Conservation (phyloP, 2,797 vertebrate species). For the Erethizon dorsatum region DNA sequence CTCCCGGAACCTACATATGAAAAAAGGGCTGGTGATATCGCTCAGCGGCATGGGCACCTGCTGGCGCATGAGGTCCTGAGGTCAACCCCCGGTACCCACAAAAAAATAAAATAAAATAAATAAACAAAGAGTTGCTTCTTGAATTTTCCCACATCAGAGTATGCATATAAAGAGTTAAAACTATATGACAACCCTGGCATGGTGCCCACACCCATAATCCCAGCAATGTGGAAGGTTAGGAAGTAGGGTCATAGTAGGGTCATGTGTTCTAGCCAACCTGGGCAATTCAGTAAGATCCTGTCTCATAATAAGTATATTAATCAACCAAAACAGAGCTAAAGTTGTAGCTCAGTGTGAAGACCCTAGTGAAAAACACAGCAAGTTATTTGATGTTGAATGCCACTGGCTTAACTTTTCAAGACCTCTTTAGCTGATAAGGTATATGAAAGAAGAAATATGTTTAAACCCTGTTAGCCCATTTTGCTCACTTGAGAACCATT, state of each 20-base stretch:
- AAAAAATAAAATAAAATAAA: no score
- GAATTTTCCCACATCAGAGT: not conserved
- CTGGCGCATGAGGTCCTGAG: no score
- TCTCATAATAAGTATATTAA: not conserved
- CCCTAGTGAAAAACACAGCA: not conserved
- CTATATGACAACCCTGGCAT: not conserved
- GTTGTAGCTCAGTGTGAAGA: not conserved
- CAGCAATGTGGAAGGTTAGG: not conserved
- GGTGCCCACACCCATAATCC: not conserved
- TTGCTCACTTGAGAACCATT: not conserved
- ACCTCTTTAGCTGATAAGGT: not conserved
- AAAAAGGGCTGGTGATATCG: no score
- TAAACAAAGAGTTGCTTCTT: not conserved
- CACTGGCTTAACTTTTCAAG: not conserved
- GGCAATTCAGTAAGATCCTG: not conserved
- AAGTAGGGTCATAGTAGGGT: not conserved
- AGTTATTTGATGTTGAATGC: not conserved
- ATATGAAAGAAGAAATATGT: not conserved
- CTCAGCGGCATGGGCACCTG: no score
- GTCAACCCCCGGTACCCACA: no score
- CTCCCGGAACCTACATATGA: no score
- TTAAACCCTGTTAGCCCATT: not conserved
- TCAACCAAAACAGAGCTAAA: not conserved
- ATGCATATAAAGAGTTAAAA: not conserved
- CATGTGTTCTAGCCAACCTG: not conserved